Base-by-base conservation (phyloP, 2,113 vertebrate genomes). In the Sander lucioperca region DNA sequence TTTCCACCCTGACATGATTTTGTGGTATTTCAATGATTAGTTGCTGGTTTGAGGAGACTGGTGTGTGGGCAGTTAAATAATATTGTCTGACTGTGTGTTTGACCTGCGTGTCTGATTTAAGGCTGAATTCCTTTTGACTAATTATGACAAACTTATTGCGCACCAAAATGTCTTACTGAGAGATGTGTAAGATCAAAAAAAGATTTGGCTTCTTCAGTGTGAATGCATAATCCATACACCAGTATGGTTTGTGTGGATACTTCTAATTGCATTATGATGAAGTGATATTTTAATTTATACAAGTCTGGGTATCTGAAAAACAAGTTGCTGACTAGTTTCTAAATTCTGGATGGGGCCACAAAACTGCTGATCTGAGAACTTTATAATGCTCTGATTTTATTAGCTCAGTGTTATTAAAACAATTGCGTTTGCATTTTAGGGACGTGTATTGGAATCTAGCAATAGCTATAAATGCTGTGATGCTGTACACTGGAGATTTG, bases 1-100 rank as follows among this genome's bases (percentile, higher is more conserved):
- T 85, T 81, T 80, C 59, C 65, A 73, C 65, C 71, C 83, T 71
- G 12, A 68, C 74, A 65, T 50, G 58, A 80, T 76, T 81, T 76
- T 36, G 27, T 36, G 11, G 56, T 72, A 74, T 78, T 80, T 74
- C 23, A 36, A 4, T 70, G 61, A 79, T 33, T 25, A 51, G 33
- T 53, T 56, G 16, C 21, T 72, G 54, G 21, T 80, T 74, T 64
- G 25, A 84, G 65, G 15, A 25, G 45, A 53, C 5, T 16, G 2
- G 7, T 59, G 43, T 39, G 48, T 58, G 11, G 7, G 68, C 18
- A 47, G 3, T 36, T 47, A 0, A 62, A 50, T 51, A 11, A 21
- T 53, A 65, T 57, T 48, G 47, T 53, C 0, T 30, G 15, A 21
- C 19, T 58, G 33, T 74, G 3, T 54, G 57, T 56, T 63, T 79